Conservation (phyloP, 2,113 vertebrate genomes). For the Cheilinus undulatus region DNA sequence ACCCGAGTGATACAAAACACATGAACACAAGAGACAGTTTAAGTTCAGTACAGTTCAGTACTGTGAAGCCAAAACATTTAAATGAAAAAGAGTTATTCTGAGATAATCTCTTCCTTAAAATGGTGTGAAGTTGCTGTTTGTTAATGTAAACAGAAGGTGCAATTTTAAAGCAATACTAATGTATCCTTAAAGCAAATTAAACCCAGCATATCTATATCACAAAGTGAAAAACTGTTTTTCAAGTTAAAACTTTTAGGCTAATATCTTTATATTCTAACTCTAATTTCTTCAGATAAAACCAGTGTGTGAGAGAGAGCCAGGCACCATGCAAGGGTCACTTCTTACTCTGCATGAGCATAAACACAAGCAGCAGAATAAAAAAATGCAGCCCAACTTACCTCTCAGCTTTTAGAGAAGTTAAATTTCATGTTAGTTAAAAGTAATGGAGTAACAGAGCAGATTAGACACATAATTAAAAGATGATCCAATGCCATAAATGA, state of each 20-base stretch:
- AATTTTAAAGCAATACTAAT: no score
- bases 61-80: not conserved
- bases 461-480: not conserved
- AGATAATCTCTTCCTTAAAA: no score
- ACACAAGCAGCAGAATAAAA: not conserved
- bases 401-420: conserved; percentile 13
- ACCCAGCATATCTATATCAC: no score
- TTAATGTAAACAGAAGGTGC: no score
- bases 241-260: no score
- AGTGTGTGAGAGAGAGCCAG: not conserved
- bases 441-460: conserved; percentile 1
- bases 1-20: conserved; percentile 14
- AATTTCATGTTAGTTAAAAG: not conserved
- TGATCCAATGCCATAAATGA: not conserved
- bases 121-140: no score
- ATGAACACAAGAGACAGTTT: not conserved
- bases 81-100: not conserved
- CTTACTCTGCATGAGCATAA: not conserved
- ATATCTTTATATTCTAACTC: no score
- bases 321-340: not conserved
- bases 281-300: not conserved
- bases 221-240: no score
- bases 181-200: no score
- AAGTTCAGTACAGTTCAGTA: not conserved
- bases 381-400: conserved; percentile 30